These are phyloP conservation scores for Colinus virginianus DNA, from an alignment of 2,113 vertebrate species.

Conservation along the genomic window DNA sequence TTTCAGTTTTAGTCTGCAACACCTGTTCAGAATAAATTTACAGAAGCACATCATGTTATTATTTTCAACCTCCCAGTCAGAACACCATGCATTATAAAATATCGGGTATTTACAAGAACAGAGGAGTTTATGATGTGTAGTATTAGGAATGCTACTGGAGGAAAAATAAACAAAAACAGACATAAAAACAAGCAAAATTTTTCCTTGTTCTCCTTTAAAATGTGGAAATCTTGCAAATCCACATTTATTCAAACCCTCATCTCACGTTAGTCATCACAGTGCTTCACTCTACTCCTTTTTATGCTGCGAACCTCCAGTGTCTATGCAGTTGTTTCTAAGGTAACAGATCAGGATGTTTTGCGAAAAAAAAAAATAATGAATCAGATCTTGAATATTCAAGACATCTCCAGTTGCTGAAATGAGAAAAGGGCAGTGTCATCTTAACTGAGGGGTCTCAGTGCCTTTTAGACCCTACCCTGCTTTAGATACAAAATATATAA, in stretches of 20 bases:
- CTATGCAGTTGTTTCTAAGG: conserved; percentile 75
- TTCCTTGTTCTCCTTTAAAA: neutral
- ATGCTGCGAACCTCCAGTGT: conserved; percentile 43
- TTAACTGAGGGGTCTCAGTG: neutral
- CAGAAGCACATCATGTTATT: neutral
- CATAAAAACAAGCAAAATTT: neutral
- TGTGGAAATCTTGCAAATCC: neutral
- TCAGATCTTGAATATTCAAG: conserved; percentile 72
- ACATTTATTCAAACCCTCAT: neutral
- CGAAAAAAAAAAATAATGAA: conserved; percentile 55
- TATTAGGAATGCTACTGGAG: neutral
- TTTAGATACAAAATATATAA: conserved; percentile 35
- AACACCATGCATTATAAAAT: neutral
- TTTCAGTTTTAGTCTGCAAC: neutral
- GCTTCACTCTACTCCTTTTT: conserved; percentile 21
- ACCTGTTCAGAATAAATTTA: neutral
- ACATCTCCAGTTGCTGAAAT: conserved; percentile 39
- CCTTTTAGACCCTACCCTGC: neutral
- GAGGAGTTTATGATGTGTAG: neutral
- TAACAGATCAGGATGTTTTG: conserved; percentile 62
- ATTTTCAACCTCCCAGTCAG: neutral
- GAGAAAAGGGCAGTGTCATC: conserved; percentile 13
- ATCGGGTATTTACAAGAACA: neutral
- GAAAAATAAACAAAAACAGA: neutral
- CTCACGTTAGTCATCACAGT: conserved; percentile 31